Evolutionary conservation across 2,797 vertebrate species (phyloP).

Genomic region (Notolabrus celidotus): DNA sequence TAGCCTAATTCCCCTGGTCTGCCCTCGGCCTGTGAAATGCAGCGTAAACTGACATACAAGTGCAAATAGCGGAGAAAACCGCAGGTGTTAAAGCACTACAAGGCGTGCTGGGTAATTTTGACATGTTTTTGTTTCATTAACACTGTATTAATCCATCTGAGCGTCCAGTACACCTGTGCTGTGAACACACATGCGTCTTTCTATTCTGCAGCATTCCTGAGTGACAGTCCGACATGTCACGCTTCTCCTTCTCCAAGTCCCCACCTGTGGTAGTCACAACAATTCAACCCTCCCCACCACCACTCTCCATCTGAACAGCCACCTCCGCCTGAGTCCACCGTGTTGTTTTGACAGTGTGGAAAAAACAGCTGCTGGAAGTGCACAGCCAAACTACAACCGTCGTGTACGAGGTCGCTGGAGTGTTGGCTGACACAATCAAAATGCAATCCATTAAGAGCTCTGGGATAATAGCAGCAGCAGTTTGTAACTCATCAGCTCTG

Average conservation of each 20-base stretch:
- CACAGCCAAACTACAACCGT: constrained; percentile 62
- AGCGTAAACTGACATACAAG: constrained; percentile 61
- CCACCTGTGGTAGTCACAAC: constrained; percentile 84
- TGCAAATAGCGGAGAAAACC: constrained; percentile 55
- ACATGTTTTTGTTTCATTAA: constrained; percentile 93
- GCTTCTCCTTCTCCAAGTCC: constrained; percentile 72
- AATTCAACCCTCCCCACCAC: constrained; percentile 53
- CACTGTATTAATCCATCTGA: constrained; percentile 85
- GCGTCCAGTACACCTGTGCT: constrained; percentile 76
- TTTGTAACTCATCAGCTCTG: constrained; percentile 85
- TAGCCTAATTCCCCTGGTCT: constrained; percentile 63
- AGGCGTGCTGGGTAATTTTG: constrained; percentile 64
- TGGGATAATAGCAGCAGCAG: constrained; percentile 77
- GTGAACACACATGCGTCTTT: constrained; percentile 70
- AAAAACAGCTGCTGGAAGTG: constrained; percentile 85
- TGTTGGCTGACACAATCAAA: constrained; percentile 85
- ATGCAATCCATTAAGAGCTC: constrained; percentile 89
- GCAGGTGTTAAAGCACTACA: constrained; percentile 72
- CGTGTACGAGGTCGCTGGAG: constrained; percentile 75
- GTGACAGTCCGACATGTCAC: constrained; percentile 80
- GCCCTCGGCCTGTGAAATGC: constrained; percentile 48
- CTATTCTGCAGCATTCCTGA: constrained; percentile 77
- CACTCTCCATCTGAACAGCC: constrained; percentile 65
- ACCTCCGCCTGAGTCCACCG: constrained; percentile 37
- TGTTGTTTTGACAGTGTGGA: constrained; percentile 88